Evolutionary conservation across 1,140 invertebrate genomes (phyloP), one percentile per base, ranked within the genome.

Genomic region (Bicyclus anynana): DNA sequence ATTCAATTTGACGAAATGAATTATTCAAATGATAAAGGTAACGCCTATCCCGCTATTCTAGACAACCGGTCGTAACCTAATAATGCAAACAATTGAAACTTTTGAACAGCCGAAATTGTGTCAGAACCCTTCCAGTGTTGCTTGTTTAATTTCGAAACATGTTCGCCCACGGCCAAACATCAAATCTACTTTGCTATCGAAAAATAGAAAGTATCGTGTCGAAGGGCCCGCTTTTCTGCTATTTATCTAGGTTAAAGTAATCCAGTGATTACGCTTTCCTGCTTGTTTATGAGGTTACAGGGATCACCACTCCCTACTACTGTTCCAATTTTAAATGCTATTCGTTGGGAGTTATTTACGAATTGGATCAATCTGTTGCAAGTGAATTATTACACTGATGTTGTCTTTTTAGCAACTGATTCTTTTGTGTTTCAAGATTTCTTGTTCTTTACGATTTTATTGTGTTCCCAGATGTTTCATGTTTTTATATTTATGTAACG

Each of bases 131-230:
- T 50, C 42, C 26, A 59, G 44, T 29, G 49, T 54, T 46, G 51
- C 37, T 67, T 56, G 35, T 48, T 59, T 66, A 17, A 65, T 73
- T 70, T 70, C 71, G 53, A 68, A 80, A 77, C 74, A 59, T 67
- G 77, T 80, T 79, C 83, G 80, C 83, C 83, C 80, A 86, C 83
- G 69, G 68, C 69, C 69, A 65, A 81, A 78, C 76, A 69, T 75
- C 70, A 64, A 72, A 73, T 69, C 65, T 62, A 72, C 69, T 74
- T 77, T 66, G 72, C 75, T 78, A 81, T 82, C 74, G 76, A 84
- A 84, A 87, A 84, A 84, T 87, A 87, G 84, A 87, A 87, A 87
- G 84, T 80, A 64, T 78, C 68, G 68, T 74, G 79, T 83, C 71
- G 55, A 70, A 84, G 76, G 79, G 80, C 67, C 81, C 73, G 70